Conservation (phyloP, 2,113 vertebrate species). For the Pleuronectes platessa region DNA sequence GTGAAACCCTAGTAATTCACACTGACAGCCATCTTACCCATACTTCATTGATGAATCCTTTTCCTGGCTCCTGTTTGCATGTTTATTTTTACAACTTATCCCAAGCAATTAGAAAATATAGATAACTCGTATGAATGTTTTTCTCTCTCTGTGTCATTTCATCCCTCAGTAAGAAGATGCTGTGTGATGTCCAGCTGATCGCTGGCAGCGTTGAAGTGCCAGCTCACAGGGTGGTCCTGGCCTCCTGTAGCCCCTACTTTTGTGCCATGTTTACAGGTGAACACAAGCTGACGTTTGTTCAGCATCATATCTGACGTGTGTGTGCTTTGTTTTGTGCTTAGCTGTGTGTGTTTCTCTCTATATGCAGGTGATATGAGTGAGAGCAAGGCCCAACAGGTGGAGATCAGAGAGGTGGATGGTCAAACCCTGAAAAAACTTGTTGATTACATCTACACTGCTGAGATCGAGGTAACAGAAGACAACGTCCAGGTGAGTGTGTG, state of each 20-base stretch:
- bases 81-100: too few species aligned
- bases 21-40: not conserved
- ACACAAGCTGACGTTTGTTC: not conserved
- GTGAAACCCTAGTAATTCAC: not conserved
- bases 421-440: conserved; percentile 91
- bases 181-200: conserved; percentile 96
- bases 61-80: not conserved
- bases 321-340: not conserved
- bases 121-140: not conserved
- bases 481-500: conserved; percentile 89
- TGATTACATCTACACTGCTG: conserved; percentile 96
- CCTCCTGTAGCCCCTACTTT: conserved; percentile 96
- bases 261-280: conserved; percentile 99
- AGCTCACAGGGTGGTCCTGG: conserved; percentile 93
- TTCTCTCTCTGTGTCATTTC: not conserved
- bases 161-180: conserved; percentile 88
- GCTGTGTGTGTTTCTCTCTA: conserved; percentile 1
- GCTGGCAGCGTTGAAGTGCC: conserved; percentile 91
- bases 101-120: not conserved
- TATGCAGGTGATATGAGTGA: conserved; percentile 94
- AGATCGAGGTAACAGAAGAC: conserved; percentile 95
- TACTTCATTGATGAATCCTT: not conserved
- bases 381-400: conserved; percentile 94
- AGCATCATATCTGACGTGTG: not conserved
- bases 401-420: conserved; percentile 94